phyloP scores from a whole-genome alignment of 2,888 invertebrate genomes.

The Melipona bicolor region DNA sequence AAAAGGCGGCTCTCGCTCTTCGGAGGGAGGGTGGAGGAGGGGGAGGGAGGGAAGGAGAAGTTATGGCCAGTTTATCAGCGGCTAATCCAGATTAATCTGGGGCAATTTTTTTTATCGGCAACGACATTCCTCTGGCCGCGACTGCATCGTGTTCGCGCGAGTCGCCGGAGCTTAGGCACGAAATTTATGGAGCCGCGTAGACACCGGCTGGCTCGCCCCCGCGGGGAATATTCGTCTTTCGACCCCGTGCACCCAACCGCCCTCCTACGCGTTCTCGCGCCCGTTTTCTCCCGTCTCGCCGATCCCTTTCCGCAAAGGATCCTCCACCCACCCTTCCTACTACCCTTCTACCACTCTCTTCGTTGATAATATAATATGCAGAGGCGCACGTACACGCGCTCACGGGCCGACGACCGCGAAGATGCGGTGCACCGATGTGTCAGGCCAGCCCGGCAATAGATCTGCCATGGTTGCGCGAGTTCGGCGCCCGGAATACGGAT shows the following conservation, averaged over 20 bases:
- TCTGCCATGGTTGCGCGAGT: constrained; percentile 54
- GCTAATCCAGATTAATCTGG: constrained; percentile 70
- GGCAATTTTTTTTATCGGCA: constrained; percentile 67
- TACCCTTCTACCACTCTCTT: neutral
- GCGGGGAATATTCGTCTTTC: constrained; percentile 50
- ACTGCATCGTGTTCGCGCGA: constrained; percentile 55
- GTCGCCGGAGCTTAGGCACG: constrained; percentile 58
- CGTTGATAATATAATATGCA: constrained; percentile 67
- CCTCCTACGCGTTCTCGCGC: neutral
- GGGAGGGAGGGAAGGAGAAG: constrained; percentile 25
- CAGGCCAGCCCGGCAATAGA: constrained; percentile 61
- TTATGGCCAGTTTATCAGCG: constrained; percentile 66
- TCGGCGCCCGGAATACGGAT: constrained; percentile 66
- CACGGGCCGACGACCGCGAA: constrained; percentile 46
- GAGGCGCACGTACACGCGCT: constrained; percentile 32
- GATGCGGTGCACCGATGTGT: constrained; percentile 62
- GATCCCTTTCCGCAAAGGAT: constrained; percentile 13
- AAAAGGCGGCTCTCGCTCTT: constrained; percentile 31
- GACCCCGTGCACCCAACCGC: neutral
- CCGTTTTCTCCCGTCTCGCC: neutral
- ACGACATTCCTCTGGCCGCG: constrained; percentile 60
- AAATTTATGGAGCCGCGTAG: constrained; percentile 64
- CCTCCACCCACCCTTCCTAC: neutral
- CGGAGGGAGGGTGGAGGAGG: too few relatives aligned
- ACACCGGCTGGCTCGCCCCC: constrained; percentile 12